Evolutionary conservation across 2,888 invertebrate species (phyloP).

Genomic region (Caenorhabditis zanzibari): DNA sequence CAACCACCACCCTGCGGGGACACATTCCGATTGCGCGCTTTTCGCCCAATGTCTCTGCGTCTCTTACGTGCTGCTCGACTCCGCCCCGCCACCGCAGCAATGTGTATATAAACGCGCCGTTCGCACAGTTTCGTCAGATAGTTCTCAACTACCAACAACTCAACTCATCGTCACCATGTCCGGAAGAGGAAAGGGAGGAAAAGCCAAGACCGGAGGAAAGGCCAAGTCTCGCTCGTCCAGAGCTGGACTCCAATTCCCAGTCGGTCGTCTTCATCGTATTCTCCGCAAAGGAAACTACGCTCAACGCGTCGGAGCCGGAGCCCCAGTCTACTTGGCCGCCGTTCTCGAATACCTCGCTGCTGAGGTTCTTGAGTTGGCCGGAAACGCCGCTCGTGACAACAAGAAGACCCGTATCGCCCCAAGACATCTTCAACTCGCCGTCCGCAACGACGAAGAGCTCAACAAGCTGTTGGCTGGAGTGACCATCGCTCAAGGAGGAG

Average conservation of each 20-base stretch:
- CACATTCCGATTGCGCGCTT: neutral
- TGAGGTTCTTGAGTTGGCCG: conserved; percentile 75
- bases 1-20: too few relatives aligned
- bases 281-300: conserved; percentile 81
- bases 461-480: conserved; percentile 67
- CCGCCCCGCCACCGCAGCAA: conserved; percentile 13
- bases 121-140: neutral
- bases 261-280: conserved; percentile 82
- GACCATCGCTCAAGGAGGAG: too few relatives aligned
- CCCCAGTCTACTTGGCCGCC: conserved; percentile 27
- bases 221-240: conserved; percentile 80
- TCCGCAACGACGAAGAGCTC: conserved; percentile 82
- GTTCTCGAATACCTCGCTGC: conserved; percentile 81
- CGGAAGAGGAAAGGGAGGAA: conserved; percentile 88
- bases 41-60: neutral
- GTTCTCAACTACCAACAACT: conserved; percentile 6
- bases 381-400: conserved; percentile 85
- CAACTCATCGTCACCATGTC: conserved; percentile 84
- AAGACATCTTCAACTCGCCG: conserved; percentile 81
- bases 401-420: conserved; percentile 85
- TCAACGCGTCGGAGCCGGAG: conserved; percentile 68
- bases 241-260: conserved; percentile 83
- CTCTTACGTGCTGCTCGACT: neutral
- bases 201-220: conserved; percentile 76
- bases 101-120: neutral